Base-by-base conservation (phyloP, 2,888 invertebrate genomes). In the Drosophila vallismaia region DNA sequence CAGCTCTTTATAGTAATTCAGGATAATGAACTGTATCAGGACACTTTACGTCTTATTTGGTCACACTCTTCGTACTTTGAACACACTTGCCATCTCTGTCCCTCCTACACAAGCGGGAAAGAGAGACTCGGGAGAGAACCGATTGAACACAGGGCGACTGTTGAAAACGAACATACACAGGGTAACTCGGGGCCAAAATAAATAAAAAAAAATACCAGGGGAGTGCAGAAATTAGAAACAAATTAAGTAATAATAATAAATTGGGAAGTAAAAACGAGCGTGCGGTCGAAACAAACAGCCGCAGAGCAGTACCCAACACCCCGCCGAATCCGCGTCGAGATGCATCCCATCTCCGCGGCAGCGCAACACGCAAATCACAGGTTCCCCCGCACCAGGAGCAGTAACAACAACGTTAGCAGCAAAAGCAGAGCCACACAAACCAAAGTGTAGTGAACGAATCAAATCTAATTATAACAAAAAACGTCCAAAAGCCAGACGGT, bases 401-500 rank as follows among this genome's bases (percentile, higher is more conserved):
- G 24, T 24, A 44, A 19, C 44, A 44, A 78, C 77, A 76, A 70
- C 55, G 24, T 31, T 44, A 54, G 12, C 40, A 62, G 76, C 71
- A 75, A 68, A 44, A 40, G 24, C 76, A 84, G 82, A 79, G 83
- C 75, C 71, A 66, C 71, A 72, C 73, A 60, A 75, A 77, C 66
- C 69, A 50, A 69, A 82, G 79, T 82, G 79, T 71, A 77, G 83
- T 79, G 77, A 42, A 67, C 79, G 75, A 79, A 79, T 79, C 69
- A 84, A 84, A 84, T 81, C 81, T 84, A 81, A 82, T 82, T 84
- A 82, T 81, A 84, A 81, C 68, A 71, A 76, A 57, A 54, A 49
- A 67, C 69, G 79, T 63, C 60, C 63, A 63, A 78, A 71, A 72
- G 76, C 67, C 69, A 64, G 67, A 48, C 33, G 40, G 36, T 33